phyloP scores from a whole-genome alignment of 2,888 invertebrate species.

The Lithophane semibrunnea region DNA sequence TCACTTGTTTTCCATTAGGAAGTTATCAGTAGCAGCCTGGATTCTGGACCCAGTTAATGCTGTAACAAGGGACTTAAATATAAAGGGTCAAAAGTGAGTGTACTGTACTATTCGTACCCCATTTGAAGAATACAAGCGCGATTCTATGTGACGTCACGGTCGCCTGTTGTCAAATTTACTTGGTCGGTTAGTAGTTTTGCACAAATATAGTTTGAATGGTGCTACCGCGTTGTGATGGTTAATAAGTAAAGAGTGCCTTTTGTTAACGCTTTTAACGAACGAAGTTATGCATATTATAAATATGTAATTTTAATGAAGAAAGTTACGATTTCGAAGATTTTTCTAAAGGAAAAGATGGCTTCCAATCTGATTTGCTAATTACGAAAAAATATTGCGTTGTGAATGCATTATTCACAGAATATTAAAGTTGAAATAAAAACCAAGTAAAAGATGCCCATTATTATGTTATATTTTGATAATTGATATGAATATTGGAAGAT shows the following conservation, averaged over 20 bases:
- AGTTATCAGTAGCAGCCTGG: background rate
- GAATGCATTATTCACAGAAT: background rate
- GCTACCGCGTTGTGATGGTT: slow-evolving; percentile 73
- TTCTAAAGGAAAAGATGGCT: slow-evolving; percentile 3
- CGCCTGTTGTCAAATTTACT: slow-evolving; percentile 3
- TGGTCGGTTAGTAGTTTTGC: slow-evolving; percentile 38
- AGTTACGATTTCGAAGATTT: slow-evolving; percentile 7
- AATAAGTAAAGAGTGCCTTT: slow-evolving; percentile 68
- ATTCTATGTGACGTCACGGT: background rate
- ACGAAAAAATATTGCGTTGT: background rate
- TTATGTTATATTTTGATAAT: slow-evolving; percentile 7
- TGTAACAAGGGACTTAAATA: background rate
- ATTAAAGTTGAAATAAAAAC: background rate
- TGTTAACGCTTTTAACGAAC: slow-evolving; percentile 41
- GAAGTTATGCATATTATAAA: slow-evolving; percentile 56
- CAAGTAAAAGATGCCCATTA: background rate
- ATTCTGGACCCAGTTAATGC: background rate
- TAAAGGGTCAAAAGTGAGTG: background rate
- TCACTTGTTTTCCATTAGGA: background rate
- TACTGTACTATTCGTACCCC: background rate
- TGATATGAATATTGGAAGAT: background rate
- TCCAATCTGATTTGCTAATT: slow-evolving; percentile 5
- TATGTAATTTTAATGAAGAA: slow-evolving; percentile 21
- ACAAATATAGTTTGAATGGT: slow-evolving; percentile 68
- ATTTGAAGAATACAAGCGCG: background rate